phyloP scores from a whole-genome alignment of 2,113 vertebrate species.

The Psophia crepitans region DNA sequence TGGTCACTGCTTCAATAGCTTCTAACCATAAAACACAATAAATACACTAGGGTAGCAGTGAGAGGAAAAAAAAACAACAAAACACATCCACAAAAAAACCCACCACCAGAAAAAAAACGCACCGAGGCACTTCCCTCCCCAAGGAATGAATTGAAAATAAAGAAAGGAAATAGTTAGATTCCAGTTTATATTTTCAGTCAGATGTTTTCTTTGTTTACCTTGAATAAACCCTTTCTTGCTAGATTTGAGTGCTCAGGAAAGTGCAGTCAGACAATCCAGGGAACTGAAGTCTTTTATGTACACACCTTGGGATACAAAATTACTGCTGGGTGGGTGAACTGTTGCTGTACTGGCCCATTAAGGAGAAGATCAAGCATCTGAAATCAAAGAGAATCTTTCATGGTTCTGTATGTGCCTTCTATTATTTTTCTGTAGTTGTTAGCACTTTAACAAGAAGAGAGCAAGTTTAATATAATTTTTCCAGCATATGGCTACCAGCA shows the following conservation, averaged over 20 bases:
- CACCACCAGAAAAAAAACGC: neutral
- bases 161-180: neutral
- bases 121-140: neutral
- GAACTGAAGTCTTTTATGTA: neutral
- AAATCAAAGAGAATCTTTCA: conserved; percentile 3
- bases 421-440: neutral
- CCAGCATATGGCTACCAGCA: neutral
- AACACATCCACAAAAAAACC: too few species aligned
- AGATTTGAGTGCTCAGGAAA: neutral
- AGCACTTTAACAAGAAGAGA: neutral
- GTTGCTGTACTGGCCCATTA: neutral
- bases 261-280: neutral
- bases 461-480: neutral
- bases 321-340: neutral
- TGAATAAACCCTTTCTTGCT: neutral
- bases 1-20: neutral
- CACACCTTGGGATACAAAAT: neutral
- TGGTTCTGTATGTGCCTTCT: neutral
- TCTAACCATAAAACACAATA: neutral
- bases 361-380: neutral
- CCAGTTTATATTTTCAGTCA: neutral
- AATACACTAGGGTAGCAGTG: neutral
- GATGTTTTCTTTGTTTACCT: neutral
- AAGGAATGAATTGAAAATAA: neutral
- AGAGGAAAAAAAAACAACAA: neutral